Evolutionary conservation across 2,113 vertebrate species (phyloP), one percentile per base, ranked within the genome.

Genomic region (Pica pica): DNA sequence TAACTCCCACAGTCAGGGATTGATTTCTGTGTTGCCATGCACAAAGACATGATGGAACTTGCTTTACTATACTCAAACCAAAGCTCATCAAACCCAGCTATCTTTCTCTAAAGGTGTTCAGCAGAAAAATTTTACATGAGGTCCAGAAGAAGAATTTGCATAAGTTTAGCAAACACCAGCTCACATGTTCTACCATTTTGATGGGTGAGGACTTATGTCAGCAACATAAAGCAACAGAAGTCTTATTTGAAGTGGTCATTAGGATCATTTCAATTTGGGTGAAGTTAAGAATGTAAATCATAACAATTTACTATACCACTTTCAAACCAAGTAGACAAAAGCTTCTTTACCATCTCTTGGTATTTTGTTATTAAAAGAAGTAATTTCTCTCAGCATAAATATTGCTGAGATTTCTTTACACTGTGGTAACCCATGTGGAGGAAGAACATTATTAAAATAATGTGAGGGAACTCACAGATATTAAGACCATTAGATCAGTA

Each of bases 371-470:
- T 35, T 31, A 19, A 55, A 3, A n/a, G 52, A 83, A 22, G 7
- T 27, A 10, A 35, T 7, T 49, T 59, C 22, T 87, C 6, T 75
- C 37, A 52, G 20, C 33, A 41, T 16, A 85, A 82, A 71, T 56
- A 39, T 19, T 86, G 22, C 28, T 74, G 63, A 83, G 28, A 42
- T 83, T 77, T 95, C 42, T 81, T 90, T 83, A 46, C 69, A 39
- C 9, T 42, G 7, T n/a, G 27, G 10, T 71, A 47, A 78, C 4
- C 28, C 19, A 23, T 52, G 28, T 52, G 37, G 27, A 89, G 33
- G 16, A 83, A 6, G 33, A 84, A 67, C 17, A 16, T 31, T 33
- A 84, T 64, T 23, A 52, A 82, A 84, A 79, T 33, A 80, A 53
- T 13, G 13, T 11, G 21, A 47, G 24, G 75, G 15, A 81, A 84